Conservation (phyloP, 2,113 vertebrate species). For the Myrmecophaga tridactyla region DNA sequence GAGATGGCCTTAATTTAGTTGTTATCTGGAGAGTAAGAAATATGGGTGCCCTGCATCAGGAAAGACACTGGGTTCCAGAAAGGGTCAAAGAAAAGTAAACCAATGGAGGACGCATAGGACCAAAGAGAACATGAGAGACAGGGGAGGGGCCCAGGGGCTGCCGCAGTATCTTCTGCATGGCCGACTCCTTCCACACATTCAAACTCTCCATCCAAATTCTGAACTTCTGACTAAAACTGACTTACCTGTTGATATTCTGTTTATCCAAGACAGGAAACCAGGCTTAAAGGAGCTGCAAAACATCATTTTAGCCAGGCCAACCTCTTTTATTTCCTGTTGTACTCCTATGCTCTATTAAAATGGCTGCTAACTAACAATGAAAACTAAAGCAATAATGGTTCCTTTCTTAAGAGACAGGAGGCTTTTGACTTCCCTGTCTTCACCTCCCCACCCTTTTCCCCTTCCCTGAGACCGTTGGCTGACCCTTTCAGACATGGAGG, state of each 20-base stretch:
- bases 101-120: accelerated
- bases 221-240: neutral
- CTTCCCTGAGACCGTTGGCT: neutral
- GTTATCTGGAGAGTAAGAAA: neutral
- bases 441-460: neutral
- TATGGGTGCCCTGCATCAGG: too few species aligned
- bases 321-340: neutral
- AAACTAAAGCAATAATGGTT: neutral
- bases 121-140: too few species aligned
- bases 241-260: neutral
- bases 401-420: neutral
- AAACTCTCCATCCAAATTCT: neutral
- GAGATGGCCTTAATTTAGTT: neutral
- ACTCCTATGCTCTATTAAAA: neutral
- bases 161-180: accelerated
- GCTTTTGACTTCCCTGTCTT: neutral
- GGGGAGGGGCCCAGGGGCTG: too few species aligned
- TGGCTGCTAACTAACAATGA: neutral
- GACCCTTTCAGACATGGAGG: neutral
- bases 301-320: too few species aligned
- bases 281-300: neutral
- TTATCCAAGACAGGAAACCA: neutral
- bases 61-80: neutral
- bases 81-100: neutral
- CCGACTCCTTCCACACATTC: neutral